Percentiles rank a stretch among this genome's conserved stretches.
Evolutionary conservation across 1,140 invertebrate species (phyloP).

Genomic region (Zaprionus lachaisei): DNA sequence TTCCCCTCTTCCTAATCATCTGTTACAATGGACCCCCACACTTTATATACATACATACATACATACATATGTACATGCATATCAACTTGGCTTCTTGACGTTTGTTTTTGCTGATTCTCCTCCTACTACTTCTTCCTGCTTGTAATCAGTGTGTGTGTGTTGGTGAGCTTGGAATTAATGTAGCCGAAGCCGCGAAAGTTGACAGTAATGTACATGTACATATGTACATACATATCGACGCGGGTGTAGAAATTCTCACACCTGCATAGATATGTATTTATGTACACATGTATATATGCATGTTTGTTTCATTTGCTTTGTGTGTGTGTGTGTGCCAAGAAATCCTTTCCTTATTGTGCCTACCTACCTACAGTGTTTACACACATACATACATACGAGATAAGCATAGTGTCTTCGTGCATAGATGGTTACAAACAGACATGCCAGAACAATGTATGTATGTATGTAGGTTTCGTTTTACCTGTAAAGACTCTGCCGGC

Average conservation of each 20-base stretch:
- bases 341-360: not conserved
- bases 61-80: not conserved
- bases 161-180: slow-evolving; percentile 1
- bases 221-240: too few relatives aligned
- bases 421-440: too few relatives aligned
- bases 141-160: slow-evolving; percentile 12
- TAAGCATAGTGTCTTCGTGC: not conserved
- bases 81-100: not conserved
- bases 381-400: not conserved
- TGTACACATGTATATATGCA: slow-evolving; percentile 2
- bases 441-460: not conserved
- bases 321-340: not conserved
- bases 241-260: too few relatives aligned
- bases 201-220: not conserved
- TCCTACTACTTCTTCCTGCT: slow-evolving; percentile 15
- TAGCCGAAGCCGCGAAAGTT: not conserved
- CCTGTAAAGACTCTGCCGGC: not conserved
- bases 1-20: not conserved
- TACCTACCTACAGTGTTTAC: not conserved
- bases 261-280: too few relatives aligned
- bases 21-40: not conserved
- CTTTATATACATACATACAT: slow-evolving; percentile 15
- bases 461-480: not conserved
- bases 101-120: slow-evolving; percentile 16
- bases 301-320: not conserved